Percentiles rank a stretch among this genome's conserved stretches.
Conservation (phyloP, 2,113 vertebrate genomes). For the Heliornis fulica region DNA sequence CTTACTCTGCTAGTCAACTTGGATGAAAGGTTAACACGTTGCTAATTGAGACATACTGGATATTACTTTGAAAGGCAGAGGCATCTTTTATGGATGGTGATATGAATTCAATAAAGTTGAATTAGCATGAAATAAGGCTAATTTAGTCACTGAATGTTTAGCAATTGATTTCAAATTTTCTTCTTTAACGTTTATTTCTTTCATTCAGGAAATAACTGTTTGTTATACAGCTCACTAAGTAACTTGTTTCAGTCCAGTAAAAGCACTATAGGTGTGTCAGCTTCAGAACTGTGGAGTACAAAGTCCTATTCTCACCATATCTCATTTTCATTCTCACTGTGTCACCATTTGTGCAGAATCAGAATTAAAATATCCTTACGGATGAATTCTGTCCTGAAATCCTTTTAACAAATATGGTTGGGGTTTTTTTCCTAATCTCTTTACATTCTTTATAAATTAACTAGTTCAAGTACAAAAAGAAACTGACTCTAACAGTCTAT, state of each 20-base stretch:
- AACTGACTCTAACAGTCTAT: fast-evolving
- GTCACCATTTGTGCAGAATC: fast-evolving
- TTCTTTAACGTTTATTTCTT: conserved; percentile 40
- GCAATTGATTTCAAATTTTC: conserved; percentile 35
- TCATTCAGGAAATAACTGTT: neutral
- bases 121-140: conserved; percentile 56
- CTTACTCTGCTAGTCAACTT: neutral
- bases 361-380: neutral
- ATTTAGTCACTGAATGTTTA: conserved; percentile 19
- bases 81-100: conserved; percentile 28
- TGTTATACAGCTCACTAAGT: neutral
- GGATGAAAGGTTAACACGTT: conserved; percentile 46
- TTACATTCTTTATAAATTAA: neutral
- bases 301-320: neutral
- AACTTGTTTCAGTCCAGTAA: neutral
- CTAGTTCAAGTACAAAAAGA: neutral
- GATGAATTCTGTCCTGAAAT: neutral
- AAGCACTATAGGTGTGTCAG: neutral
- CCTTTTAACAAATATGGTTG: neutral
- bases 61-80: conserved; percentile 50
- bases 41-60: conserved; percentile 48
- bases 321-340: neutral
- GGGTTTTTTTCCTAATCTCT: neutral
- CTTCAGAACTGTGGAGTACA: neutral
- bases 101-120: conserved; percentile 54